Conservation (phyloP, 2,888 invertebrate species). For the Melinaea marsaeus region DNA sequence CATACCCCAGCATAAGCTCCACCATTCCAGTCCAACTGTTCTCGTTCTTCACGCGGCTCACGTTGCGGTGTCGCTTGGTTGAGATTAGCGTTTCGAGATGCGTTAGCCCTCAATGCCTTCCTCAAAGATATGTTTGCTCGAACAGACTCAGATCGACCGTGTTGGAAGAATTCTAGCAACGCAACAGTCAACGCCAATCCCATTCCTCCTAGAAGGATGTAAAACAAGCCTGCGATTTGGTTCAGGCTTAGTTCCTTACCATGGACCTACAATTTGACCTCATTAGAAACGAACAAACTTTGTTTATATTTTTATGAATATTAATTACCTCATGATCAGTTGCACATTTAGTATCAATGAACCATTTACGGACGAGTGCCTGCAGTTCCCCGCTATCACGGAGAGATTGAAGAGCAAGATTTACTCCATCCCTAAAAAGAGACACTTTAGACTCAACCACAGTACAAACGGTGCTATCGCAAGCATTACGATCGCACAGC, state of each 20-base stretch:
- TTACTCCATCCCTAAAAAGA: slow-evolving; percentile 90
- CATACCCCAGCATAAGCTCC: slow-evolving; percentile 62
- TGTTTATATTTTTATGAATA: not conserved
- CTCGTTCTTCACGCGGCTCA: slow-evolving; percentile 53
- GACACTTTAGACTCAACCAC: slow-evolving; percentile 2
- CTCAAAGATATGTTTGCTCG: slow-evolving; percentile 88
- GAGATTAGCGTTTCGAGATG: slow-evolving; percentile 81
- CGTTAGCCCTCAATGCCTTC: slow-evolving; percentile 91
- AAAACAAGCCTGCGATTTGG: slow-evolving; percentile 98
- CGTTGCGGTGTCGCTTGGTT: slow-evolving; percentile 39
- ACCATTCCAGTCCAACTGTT: slow-evolving; percentile 65
- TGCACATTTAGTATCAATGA: slow-evolving; percentile 51
- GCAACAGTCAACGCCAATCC: slow-evolving; percentile 93
- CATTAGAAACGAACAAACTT: not conserved
- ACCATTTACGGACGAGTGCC: slow-evolving; percentile 96
- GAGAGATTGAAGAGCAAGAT: slow-evolving; percentile 92
- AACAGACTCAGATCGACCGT: slow-evolving; percentile 86
- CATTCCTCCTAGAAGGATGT: slow-evolving; percentile 95
- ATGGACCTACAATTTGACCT: slow-evolving; percentile 20
- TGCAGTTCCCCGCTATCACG: slow-evolving; percentile 95
- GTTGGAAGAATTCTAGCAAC: slow-evolving; percentile 95
- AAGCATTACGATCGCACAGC: slow-evolving; percentile 12
- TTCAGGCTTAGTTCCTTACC: slow-evolving; percentile 91
- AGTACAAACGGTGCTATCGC: not conserved
- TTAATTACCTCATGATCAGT: slow-evolving; percentile 35